A percentile compares a stretch with the other conserved stretches of the same genome.
phyloP scores from a whole-genome alignment of 2,888 invertebrate genomes.

The Phyllotreta cruciferae region DNA sequence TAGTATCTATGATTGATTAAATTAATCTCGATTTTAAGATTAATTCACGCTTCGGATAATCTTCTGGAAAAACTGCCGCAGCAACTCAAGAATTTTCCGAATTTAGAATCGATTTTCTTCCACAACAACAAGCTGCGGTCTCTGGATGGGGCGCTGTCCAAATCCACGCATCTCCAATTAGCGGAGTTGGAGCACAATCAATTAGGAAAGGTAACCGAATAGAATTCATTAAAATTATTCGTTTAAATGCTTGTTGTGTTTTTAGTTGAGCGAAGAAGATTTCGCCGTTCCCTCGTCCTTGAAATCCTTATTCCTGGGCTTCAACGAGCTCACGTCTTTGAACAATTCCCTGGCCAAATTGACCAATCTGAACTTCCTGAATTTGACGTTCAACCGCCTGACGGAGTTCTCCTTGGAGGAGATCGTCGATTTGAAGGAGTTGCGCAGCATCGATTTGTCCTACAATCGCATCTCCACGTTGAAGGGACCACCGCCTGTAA shows the following conservation, averaged over 20 bases:
- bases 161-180: constrained; percentile 70
- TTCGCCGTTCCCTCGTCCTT: constrained; percentile 75
- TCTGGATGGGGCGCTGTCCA: constrained; percentile 75
- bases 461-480: constrained; percentile 75
- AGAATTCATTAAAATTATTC: not conserved
- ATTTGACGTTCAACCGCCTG: constrained; percentile 78
- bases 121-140: constrained; percentile 75
- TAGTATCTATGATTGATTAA: too few species aligned
- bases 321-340: constrained; percentile 74
- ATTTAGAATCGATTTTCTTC: constrained; percentile 74
- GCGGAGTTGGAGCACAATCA: constrained; percentile 77
- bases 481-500: constrained; percentile 71
- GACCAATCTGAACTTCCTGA: constrained; percentile 71
- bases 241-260: not conserved
- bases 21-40: constrained; percentile 47
- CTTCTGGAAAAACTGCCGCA: constrained; percentile 73
- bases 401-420: constrained; percentile 82
- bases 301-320: constrained; percentile 74
- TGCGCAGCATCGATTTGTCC: constrained; percentile 79
- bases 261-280: constrained; percentile 75
- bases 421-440: constrained; percentile 73
- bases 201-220: constrained; percentile 61
- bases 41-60: constrained; percentile 79
- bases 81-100: constrained; percentile 73
- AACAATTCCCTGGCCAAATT: constrained; percentile 77